phyloP scores from a whole-genome alignment of 2,797 vertebrate species.

The Chloroceryle inda region DNA sequence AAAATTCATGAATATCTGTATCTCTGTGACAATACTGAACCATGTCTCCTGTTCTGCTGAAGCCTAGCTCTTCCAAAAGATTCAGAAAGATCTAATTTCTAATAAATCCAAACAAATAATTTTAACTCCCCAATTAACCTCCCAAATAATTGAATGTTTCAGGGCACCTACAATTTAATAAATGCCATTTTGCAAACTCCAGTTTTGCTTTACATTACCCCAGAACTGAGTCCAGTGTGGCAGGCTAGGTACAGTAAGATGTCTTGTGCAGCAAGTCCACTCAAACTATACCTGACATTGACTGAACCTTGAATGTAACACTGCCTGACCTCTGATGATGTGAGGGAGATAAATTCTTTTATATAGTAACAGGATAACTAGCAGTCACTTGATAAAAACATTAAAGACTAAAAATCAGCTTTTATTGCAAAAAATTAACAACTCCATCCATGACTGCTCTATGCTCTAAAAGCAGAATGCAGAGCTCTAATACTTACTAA shows the following conservation, averaged over 20 bases:
- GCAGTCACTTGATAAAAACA: neutral
- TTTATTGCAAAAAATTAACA: neutral
- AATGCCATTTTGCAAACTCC: neutral
- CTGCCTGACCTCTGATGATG: neutral
- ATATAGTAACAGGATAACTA: neutral
- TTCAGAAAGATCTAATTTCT: neutral
- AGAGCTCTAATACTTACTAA: neutral
- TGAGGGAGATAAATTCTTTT: neutral
- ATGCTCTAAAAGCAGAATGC: neutral
- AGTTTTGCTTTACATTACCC: neutral
- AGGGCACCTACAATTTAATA: neutral
- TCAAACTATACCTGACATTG: neutral
- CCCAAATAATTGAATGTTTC: neutral
- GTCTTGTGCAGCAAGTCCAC: neutral
- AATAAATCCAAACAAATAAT: slow-evolving; percentile 11
- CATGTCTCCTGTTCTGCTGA: neutral
- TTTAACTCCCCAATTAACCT: neutral
- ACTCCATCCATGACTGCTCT: neutral
- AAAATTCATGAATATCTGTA: slow-evolving; percentile 38
- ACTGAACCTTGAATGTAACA: neutral
- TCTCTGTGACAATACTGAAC: slow-evolving; percentile 49
- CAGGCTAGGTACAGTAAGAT: neutral
- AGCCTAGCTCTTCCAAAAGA: neutral
- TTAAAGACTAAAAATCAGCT: neutral
- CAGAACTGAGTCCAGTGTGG: neutral